Evolutionary conservation across 2,113 vertebrate genomes (phyloP).

Genomic region (Rhodinocichla rosea): DNA sequence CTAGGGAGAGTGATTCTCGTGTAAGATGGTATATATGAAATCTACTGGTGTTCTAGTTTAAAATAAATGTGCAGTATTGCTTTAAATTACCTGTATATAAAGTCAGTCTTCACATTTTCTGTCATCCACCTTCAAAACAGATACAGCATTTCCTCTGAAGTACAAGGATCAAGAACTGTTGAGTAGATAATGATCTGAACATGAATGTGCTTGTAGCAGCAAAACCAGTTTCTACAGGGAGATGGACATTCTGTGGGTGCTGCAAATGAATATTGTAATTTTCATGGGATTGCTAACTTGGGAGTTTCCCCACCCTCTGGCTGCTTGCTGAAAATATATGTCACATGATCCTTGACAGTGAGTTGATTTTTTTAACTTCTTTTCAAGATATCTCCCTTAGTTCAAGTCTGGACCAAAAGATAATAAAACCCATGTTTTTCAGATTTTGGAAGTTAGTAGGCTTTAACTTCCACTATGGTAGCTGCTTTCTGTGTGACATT

Average conservation of each 20-base stretch:
- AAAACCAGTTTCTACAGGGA: conserved; percentile 44
- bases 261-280: not conserved
- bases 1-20: not conserved
- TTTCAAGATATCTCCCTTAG: not conserved
- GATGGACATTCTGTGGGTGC: not conserved
- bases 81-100: not conserved
- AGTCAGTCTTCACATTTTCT: not conserved
- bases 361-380: not conserved
- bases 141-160: not conserved
- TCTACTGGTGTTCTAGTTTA: not conserved
- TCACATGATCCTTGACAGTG: not conserved
- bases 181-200: conserved; percentile 32
- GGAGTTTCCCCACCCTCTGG: not conserved
- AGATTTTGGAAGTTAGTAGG: not conserved
- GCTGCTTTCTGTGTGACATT: not conserved
- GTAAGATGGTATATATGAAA: not conserved
- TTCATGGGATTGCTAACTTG: not conserved
- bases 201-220: conserved; percentile 28
- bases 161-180: not conserved
- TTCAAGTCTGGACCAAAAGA: not conserved
- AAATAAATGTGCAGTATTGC: not conserved
- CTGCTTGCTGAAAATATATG: not conserved
- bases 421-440: not conserved
- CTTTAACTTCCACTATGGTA: not conserved
- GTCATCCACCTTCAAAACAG: not conserved